Conservation (phyloP, 2,797 vertebrate genomes). For the Argya squamiceps region DNA sequence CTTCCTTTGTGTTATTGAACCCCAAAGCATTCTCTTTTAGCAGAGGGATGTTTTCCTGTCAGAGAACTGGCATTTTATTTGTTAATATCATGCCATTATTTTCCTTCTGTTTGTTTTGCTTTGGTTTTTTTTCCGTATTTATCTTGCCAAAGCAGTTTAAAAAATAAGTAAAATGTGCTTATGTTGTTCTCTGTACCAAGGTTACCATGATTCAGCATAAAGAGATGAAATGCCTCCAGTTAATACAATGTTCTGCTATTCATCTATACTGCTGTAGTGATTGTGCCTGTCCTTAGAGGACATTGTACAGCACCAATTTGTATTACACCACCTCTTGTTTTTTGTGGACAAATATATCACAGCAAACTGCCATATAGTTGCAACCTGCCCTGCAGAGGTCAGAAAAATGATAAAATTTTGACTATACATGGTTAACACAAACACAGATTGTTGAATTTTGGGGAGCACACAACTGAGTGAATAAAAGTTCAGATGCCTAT, state of each 20-base stretch:
- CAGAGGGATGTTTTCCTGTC: neutral
- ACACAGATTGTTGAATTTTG: neutral
- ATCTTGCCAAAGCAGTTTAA: neutral
- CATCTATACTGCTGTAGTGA: neutral
- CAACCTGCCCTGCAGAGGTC: neutral
- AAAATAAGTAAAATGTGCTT: neutral
- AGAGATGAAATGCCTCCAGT: neutral
- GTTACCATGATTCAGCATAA: neutral
- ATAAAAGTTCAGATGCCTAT: neutral
- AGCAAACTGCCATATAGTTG: neutral
- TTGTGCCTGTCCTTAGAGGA: neutral
- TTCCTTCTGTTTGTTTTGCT: neutral
- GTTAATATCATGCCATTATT: neutral
- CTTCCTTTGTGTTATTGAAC: neutral
- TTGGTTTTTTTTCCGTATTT: neutral
- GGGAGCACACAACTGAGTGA: neutral
- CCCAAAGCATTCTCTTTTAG: neutral
- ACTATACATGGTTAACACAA: neutral
- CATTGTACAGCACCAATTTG: neutral
- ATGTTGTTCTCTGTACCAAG: neutral
- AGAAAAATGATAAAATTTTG: constrained; percentile 21
- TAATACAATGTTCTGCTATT: neutral
- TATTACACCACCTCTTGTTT: neutral
- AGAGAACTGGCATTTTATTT: neutral
- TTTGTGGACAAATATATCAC: neutral